These are phyloP conservation scores for Pelvicachromis taeniatus DNA, from an alignment of 2,113 vertebrate species.

Conservation along the genomic window DNA sequence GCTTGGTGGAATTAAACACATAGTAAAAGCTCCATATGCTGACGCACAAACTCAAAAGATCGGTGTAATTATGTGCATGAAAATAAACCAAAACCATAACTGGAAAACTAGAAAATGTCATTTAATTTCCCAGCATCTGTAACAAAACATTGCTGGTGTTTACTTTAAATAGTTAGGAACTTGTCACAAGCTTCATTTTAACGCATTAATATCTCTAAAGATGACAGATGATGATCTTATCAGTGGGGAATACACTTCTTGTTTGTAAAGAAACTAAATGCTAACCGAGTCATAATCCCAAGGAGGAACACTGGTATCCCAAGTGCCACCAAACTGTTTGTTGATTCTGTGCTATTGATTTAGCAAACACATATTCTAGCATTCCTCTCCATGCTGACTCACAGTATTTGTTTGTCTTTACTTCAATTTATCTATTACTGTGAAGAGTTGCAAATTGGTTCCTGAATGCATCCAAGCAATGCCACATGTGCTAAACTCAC, in stretches of 20 bases:
- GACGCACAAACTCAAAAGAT: not conserved
- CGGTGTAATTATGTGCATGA: not conserved
- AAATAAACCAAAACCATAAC: not conserved
- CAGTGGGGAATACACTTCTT: not conserved
- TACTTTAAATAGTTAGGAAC: not conserved
- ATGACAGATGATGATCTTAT: not conserved
- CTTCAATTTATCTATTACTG: not conserved
- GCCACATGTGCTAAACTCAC: not conserved
- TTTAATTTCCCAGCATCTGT: not conserved
- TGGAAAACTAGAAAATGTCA: too few species aligned
- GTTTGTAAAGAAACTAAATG: not conserved
- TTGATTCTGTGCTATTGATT: not conserved
- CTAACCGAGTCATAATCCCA: not conserved
- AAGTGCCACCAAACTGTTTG: not conserved
- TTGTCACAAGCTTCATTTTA: not conserved
- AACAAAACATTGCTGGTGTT: not conserved
- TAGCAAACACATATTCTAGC: not conserved
- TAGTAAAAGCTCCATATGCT: not conserved
- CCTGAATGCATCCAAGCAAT: not conserved
- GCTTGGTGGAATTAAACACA: not conserved
- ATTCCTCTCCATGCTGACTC: not conserved
- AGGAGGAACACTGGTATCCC: not conserved
- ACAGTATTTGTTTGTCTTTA: not conserved
- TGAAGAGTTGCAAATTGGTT: not conserved
- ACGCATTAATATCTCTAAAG: not conserved